Base-by-base conservation (phyloP, 2,888 invertebrate genomes). In the Neoascia interrupta region DNA sequence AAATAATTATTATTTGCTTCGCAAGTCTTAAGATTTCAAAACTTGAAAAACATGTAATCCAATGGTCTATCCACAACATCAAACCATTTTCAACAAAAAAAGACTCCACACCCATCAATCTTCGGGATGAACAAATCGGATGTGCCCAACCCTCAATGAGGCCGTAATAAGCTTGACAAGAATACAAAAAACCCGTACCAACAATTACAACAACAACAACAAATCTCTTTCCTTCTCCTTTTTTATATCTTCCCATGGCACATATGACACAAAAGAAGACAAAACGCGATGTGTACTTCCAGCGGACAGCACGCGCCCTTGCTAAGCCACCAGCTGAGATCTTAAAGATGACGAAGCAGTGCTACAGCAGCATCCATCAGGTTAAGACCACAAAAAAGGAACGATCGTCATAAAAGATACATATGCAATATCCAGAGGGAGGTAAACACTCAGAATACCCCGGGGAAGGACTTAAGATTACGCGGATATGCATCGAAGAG, bases 281-380 rank as follows among this genome's bases (percentile, higher is more conserved):
- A 53, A 34, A n/a, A 28, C 5, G 23, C n/a, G 31, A 8, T 6
- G 16, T 8, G 16, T 26, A 41, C 53, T 36, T 45, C 53, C 13
- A 18, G 23, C 37, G 66, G 60, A 34, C 81, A 81, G 81, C 81
- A 81, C 81, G 81, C 81, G 81, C 63, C 72, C 31, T 31, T 6
- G 10, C 3, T 43, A 63, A 66, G 68, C 54, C 81, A 68, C 81
- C 75, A 81, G 75, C 81, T 81, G 81, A 75, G 81, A 81, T 80
- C 58, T 70, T 39, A 28, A 47, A 56, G 64, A 81, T 81, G 81
- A 81, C 81, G 68, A 80, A 70, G 81, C 79, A 74, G n/a, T n/a
- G 47, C 37, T 26, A 37, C 53, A 43, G 54, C 51, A 54, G 64
- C 66, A 60, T 36, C 54, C 66, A 47, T 31, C 47, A 69, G 41